Conservation (phyloP, 2,888 invertebrate genomes). For the Dynastes grantii region DNA sequence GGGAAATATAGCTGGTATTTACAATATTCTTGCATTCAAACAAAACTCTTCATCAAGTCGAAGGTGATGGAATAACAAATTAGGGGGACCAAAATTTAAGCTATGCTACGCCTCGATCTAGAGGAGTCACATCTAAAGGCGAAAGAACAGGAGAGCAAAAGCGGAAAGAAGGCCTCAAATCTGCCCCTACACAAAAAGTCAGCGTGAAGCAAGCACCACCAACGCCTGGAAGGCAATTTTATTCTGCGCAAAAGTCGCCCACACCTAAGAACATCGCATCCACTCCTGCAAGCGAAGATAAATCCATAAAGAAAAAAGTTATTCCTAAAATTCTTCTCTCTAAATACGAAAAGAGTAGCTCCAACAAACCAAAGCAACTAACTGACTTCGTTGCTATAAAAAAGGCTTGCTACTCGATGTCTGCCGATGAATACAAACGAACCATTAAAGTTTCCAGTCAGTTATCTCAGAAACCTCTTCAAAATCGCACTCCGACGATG, state of each 20-base stretch:
- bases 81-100: conserved; percentile 47
- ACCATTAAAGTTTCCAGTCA: conserved; percentile 2
- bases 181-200: conserved; percentile 53
- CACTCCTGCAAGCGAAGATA: conserved; percentile 50
- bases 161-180: conserved; percentile 55
- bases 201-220: conserved; percentile 49
- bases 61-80: conserved; percentile 62
- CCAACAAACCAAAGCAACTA: conserved; percentile 17
- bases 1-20: conserved; percentile 76
- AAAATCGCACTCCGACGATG: neutral
- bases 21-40: conserved; percentile 72
- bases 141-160: conserved; percentile 38
- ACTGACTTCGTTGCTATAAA: conserved; percentile 30
- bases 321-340: conserved; percentile 48
- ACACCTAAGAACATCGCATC: conserved; percentile 18
- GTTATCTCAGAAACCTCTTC: conserved; percentile 9
- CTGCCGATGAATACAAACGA: conserved; percentile 46
- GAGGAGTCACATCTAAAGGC: conserved; percentile 32
- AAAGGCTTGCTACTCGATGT: neutral
- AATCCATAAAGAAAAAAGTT: conserved; percentile 47
- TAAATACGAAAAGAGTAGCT: conserved; percentile 36
- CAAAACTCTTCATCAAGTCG: conserved; percentile 56
- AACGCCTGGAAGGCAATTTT: conserved; percentile 46
- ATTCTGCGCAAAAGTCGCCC: conserved; percentile 29
- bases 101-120: conserved; percentile 48